phyloP scores from a whole-genome alignment of 2,113 vertebrate species.

The Terrapene triunguis region DNA sequence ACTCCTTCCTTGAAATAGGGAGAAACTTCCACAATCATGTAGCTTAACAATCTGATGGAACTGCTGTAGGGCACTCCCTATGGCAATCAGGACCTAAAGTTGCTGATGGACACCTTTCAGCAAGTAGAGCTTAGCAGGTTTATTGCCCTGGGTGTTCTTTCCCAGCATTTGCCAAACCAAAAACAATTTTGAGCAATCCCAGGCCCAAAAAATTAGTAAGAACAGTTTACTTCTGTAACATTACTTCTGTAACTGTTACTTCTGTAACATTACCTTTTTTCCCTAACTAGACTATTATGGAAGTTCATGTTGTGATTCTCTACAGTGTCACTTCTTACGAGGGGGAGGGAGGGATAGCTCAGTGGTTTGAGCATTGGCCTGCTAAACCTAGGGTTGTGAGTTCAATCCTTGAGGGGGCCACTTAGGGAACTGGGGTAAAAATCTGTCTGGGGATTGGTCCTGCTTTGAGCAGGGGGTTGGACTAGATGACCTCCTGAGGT shows the following conservation, averaged over 20 bases:
- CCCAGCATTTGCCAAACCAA: background rate
- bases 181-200: background rate
- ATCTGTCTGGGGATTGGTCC: too few relatives aligned
- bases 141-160: background rate
- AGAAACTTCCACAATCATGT: background rate
- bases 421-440: too few relatives aligned
- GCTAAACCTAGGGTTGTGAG: too few relatives aligned
- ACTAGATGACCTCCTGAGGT: too few relatives aligned
- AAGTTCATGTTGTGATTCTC: constrained; percentile 32
- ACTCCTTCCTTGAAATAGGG: background rate
- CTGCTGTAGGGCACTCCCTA: background rate
- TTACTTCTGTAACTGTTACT: background rate
- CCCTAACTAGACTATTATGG: constrained; percentile 33
- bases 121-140: background rate
- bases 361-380: too few relatives aligned
- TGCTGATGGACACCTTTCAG: background rate
- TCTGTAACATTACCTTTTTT: background rate
- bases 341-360: too few relatives aligned
- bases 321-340: constrained; percentile 8
- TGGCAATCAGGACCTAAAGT: background rate
- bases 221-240: background rate
- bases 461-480: too few relatives aligned
- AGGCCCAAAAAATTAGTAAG: background rate
- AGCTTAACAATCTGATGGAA: background rate
- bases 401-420: too few relatives aligned